Percentiles rank a stretch among this genome's conserved stretches.
Conservation (phyloP, 2,888 invertebrate species). For the Parapristionchus giblindavisi region DNA sequence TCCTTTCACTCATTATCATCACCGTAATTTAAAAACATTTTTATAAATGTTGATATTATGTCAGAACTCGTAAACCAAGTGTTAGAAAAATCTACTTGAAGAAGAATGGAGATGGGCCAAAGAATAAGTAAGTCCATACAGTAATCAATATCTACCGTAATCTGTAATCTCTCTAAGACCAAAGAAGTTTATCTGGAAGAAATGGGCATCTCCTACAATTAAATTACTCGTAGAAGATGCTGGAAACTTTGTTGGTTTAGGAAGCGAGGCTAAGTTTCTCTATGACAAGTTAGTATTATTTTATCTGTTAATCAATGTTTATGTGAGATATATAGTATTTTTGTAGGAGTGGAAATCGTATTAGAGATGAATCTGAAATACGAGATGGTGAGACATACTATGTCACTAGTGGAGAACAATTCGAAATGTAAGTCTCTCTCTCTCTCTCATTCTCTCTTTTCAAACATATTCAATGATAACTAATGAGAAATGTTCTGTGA, state of each 20-base stretch:
- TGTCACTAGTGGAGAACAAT: constrained; percentile 48
- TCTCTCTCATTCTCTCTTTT: neutral
- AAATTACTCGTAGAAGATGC: constrained; percentile 54
- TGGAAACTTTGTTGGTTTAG: constrained; percentile 53
- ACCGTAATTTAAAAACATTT: neutral
- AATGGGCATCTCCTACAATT: constrained; percentile 54
- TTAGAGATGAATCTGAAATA: constrained; percentile 54
- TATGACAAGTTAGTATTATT: constrained; percentile 30
- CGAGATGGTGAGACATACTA: constrained; percentile 54
- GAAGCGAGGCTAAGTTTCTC: constrained; percentile 23
- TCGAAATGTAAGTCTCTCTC: constrained; percentile 43
- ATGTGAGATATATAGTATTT: neutral
- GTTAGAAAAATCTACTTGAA: constrained; percentile 55
- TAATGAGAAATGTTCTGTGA: no score
- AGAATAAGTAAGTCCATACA: constrained; percentile 45
- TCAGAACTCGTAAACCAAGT: constrained; percentile 48
- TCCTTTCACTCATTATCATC: neutral
- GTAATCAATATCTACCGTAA: neutral
- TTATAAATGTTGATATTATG: no score
- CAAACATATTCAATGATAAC: no score
- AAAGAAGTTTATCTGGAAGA: constrained; percentile 53
- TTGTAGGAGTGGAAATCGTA: constrained; percentile 50
- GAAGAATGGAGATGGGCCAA: constrained; percentile 50
- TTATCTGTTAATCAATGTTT: neutral
- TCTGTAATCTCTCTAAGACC: constrained; percentile 1